These are phyloP conservation scores for Mustela lutreola DNA, from an alignment of 2,113 vertebrate genomes.

Conservation along the genomic window DNA sequence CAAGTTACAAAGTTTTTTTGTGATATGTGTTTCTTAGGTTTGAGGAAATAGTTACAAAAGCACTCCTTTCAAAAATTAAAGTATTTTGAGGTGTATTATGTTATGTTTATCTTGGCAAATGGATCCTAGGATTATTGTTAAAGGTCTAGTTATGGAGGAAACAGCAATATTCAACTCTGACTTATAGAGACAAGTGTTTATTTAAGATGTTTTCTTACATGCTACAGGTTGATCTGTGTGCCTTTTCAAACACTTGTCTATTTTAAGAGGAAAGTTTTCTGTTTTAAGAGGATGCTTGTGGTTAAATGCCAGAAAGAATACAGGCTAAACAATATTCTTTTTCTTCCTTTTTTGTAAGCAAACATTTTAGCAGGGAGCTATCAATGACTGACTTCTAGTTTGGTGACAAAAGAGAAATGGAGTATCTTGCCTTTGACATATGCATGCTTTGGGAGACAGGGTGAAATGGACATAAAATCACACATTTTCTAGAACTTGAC, in stretches of 20 bases:
- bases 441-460: neutral
- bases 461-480: neutral
- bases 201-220: neutral
- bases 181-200: neutral
- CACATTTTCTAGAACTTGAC: neutral
- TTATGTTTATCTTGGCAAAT: neutral
- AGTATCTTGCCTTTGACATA: neutral
- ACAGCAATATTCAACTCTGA: neutral
- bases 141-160: neutral
- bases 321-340: neutral
- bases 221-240: neutral
- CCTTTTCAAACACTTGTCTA: slow-evolving; percentile 3
- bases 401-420: neutral
- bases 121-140: slow-evolving; percentile 1
- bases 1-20: neutral
- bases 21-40: slow-evolving; percentile 28
- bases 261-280: neutral
- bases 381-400: neutral
- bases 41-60: slow-evolving; percentile 34
- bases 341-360: neutral
- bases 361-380: neutral
- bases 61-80: slow-evolving; percentile 26
- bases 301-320: slow-evolving; percentile 45
- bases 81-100: neutral
- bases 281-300: neutral